phyloP scores from a whole-genome alignment of 2,113 vertebrate genomes.

The Bufo bufo region DNA sequence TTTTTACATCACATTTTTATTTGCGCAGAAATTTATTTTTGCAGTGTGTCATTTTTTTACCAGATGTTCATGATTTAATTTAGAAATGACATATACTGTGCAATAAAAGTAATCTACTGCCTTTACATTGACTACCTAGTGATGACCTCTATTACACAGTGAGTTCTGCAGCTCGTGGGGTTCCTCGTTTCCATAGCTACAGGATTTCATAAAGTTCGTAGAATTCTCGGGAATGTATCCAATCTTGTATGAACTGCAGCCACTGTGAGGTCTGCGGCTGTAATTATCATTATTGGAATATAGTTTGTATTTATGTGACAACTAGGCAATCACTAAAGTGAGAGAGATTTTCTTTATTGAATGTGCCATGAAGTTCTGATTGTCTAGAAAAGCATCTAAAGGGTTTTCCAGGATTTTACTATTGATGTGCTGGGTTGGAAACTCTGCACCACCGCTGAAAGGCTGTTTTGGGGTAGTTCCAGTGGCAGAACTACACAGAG shows the following conservation, averaged over 20 bases:
- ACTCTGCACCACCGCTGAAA: too few species aligned
- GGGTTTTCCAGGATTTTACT: too few species aligned
- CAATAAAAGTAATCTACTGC: neutral
- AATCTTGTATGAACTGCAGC: neutral
- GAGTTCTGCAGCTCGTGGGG: neutral
- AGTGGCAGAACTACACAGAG: too few species aligned
- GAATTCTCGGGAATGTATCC: neutral
- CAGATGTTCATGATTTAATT: neutral
- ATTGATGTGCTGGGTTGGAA: too few species aligned
- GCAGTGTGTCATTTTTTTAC: neutral
- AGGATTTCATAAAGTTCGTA: neutral
- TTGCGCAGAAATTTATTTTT: too few species aligned
- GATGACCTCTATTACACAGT: neutral
- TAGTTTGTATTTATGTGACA: neutral
- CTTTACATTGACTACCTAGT: neutral
- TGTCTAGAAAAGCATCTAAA: too few species aligned
- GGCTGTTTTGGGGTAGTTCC: too few species aligned
- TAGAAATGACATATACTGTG: neutral
- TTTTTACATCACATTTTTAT: too few species aligned
- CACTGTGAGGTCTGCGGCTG: neutral
- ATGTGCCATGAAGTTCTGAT: neutral
- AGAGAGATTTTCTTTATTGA: neutral
- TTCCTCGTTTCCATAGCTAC: neutral
- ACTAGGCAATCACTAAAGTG: too few species aligned
- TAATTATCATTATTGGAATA: neutral